Base-by-base conservation (phyloP, 2,888 invertebrate genomes). In the Plemyria rubiginata region DNA sequence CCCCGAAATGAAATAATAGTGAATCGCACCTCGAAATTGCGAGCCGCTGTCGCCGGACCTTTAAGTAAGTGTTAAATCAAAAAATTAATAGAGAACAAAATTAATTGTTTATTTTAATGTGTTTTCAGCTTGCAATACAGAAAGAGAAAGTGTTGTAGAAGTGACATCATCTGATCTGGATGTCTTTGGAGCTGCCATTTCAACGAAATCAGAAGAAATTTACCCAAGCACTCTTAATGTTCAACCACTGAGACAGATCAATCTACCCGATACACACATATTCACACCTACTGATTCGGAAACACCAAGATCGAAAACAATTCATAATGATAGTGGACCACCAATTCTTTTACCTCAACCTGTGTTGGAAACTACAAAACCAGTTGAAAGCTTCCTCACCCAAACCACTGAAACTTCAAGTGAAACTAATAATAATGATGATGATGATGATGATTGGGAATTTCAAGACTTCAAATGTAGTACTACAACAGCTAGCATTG, bases 221-320 rank as follows among this genome's bases (percentile, higher is more conserved):
- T 92, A 84, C 71, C 87, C 92, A 28, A 87, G 78, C 61, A 83
- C 89, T 46, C 72, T 92, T 56, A 85, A 80, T 71, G 84, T 92
- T 32, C 92, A 93, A 73, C 90, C 90, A 45, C 70, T 92, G 62
- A 74, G 93, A 52, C 93, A 93, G 76, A 93, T 93, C 54, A 93
- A 80, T 71, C 79, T 93, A 63, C 93, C 93, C 9, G 93, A 93
- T 65, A 93, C 93, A 28, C 93, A 93, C 74, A 93, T 93, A 57
- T 93, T 92, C 71, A 93, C 93, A 59, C 93, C 93, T 4, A 91
- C 91, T 32, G 91, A 93, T 74, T 93, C 93, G 0, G 92, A 93
- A 79, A 92, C 87, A 58, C 93, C 93, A 36, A 85, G 92, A 67
- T 93, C 93, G 36, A 93, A 92, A 80, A 93, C 92, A 16, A 93